A percentile compares a stretch with the other conserved stretches of the same genome.
These are phyloP conservation scores for Lepidostoma basale DNA, from an alignment of 1,140 invertebrate genomes.

Conservation along the genomic window DNA sequence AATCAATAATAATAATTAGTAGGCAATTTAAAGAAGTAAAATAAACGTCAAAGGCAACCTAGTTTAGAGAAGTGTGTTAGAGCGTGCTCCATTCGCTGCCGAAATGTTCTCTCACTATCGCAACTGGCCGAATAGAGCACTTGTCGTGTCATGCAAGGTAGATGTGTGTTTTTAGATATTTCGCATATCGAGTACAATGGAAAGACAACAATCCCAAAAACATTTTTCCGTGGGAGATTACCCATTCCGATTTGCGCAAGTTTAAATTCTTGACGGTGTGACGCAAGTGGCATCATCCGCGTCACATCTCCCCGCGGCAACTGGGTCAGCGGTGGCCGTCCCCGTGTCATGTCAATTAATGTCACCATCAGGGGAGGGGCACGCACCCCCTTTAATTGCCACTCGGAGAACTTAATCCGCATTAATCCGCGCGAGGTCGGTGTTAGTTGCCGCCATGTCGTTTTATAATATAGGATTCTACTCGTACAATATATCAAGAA, in stretches of 20 bases:
- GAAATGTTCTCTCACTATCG: conserved; percentile 11
- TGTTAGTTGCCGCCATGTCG: too few relatives aligned
- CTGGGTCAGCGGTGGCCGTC: conserved; percentile 10
- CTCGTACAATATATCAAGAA: too few relatives aligned
- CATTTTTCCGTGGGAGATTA: conserved; percentile 2
- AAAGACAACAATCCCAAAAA: neutral
- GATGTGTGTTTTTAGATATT: too few relatives aligned
- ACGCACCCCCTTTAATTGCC: too few relatives aligned
- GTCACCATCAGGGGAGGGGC: neutral
- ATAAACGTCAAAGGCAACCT: neutral
- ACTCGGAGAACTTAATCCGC: too few relatives aligned
- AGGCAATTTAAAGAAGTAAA: conserved; percentile 5
- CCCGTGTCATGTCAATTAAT: neutral
- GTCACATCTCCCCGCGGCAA: neutral
- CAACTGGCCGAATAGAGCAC: neutral
- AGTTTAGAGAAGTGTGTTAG: conserved; percentile 12
- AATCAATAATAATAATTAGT: neutral
- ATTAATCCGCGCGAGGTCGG: too few relatives aligned
- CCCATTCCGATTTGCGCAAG: conserved; percentile 10
- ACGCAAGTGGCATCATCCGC: conserved; percentile 13
- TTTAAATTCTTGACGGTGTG: neutral
- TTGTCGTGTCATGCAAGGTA: too few relatives aligned
- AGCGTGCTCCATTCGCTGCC: neutral
- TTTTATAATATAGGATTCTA: too few relatives aligned
- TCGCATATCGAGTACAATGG: neutral